phyloP scores from a whole-genome alignment of 2,113 vertebrate species.

The Trochalopteron elliotii region DNA sequence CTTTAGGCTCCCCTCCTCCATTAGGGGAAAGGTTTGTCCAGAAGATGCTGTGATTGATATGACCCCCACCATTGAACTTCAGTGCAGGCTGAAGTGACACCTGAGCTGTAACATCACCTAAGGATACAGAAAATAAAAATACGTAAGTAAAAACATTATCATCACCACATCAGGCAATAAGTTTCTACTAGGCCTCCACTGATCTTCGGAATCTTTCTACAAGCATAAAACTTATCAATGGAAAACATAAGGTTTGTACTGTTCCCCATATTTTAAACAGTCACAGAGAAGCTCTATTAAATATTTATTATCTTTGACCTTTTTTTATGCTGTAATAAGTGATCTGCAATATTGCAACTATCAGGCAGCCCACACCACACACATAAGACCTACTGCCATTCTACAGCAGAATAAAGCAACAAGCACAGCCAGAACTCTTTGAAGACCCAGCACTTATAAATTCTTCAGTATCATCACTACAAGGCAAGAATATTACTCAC shows the following conservation, averaged over 20 bases:
- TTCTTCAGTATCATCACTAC: background rate
- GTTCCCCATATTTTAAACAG: background rate
- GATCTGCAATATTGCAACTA: background rate
- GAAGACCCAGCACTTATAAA: background rate
- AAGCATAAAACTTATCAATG: background rate
- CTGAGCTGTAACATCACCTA: slow-evolving; percentile 91
- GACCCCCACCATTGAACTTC: slow-evolving; percentile 95
- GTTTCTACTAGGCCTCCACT: background rate
- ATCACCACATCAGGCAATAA: background rate
- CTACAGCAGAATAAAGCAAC: background rate
- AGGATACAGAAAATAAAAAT: slow-evolving; percentile 8
- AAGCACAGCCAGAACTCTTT: background rate
- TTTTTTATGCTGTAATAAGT: background rate
- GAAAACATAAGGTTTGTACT: background rate
- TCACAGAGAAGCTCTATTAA: background rate
- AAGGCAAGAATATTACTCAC: background rate
- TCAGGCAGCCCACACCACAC: background rate
- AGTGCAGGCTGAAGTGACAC: slow-evolving; percentile 89
- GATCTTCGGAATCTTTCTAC: background rate
- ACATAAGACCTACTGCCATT: fast-evolving
- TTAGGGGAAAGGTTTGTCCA: slow-evolving; percentile 96
- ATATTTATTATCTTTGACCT: background rate
- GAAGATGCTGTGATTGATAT: slow-evolving; percentile 96
- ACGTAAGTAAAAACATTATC: background rate
- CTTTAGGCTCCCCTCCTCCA: slow-evolving; percentile 91